A percentile compares a stretch with the other conserved stretches of the same genome.
These are phyloP conservation scores for Drosophila bunnanda DNA, from an alignment of 2,888 invertebrate species.

Conservation along the genomic window DNA sequence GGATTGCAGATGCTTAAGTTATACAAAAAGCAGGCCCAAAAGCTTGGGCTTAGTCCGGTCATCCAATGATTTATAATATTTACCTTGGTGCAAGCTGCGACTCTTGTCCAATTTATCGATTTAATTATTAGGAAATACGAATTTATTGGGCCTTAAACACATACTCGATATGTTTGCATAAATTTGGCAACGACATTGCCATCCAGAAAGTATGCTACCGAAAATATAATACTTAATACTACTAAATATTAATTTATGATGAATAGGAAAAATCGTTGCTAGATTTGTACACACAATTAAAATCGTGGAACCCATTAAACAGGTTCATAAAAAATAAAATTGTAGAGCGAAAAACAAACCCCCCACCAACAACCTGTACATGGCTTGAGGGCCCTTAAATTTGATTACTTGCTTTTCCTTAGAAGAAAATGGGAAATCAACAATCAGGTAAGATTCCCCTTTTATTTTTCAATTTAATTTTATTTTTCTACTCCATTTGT, in stretches of 20 bases:
- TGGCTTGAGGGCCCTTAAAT: not conserved
- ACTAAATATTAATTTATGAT: no score
- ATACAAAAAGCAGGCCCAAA: not conserved
- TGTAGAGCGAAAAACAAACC: no score
- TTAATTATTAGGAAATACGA: constrained; percentile 11
- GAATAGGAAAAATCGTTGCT: no score
- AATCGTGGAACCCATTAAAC: no score
- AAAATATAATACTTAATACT: no score
- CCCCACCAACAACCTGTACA: not conserved
- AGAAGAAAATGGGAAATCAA: constrained; percentile 2
- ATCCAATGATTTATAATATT: constrained; percentile 28
- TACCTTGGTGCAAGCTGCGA: constrained; percentile 13
- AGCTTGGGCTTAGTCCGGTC: constrained; percentile 2
- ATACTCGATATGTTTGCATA: not conserved
- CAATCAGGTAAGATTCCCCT: constrained; percentile 20
- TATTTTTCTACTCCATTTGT: constrained; percentile 44
- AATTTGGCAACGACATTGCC: not conserved
- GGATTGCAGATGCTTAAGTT: constrained; percentile 15
- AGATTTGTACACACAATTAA: no score
- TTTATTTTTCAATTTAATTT: constrained; percentile 38
- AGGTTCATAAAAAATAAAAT: no score
- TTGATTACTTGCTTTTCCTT: not conserved
- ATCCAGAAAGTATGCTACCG: constrained; percentile 4
- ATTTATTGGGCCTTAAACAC: constrained; percentile 12
- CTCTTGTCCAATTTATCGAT: constrained; percentile 5